A percentile compares a stretch with the other conserved stretches of the same genome.
These are phyloP conservation scores for Drosophila cognata DNA, from an alignment of 2,888 invertebrate genomes.

Conservation along the genomic window DNA sequence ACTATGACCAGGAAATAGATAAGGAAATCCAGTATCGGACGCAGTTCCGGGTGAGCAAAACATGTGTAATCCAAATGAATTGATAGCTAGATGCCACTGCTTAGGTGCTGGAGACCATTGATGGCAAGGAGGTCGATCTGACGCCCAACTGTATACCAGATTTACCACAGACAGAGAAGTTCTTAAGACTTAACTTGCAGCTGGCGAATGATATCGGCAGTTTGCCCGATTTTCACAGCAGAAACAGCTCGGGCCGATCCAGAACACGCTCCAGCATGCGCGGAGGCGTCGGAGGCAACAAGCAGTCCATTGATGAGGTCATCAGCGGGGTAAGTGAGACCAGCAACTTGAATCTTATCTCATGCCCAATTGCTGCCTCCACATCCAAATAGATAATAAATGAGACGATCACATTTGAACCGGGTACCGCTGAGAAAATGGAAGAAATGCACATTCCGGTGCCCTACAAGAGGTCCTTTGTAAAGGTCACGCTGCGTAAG, in stretches of 20 bases:
- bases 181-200: constrained; percentile 47
- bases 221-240: constrained; percentile 10
- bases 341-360: background rate
- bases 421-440: background rate
- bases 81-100: too few relatives aligned
- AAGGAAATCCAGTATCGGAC: constrained; percentile 44
- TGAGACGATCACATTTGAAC: constrained; percentile 45
- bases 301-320: constrained; percentile 75
- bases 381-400: constrained; percentile 36
- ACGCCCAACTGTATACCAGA: constrained; percentile 72
- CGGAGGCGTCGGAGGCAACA: constrained; percentile 62
- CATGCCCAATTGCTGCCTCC: background rate
- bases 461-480: constrained; percentile 83
- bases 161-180: constrained; percentile 25
- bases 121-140: constrained; percentile 57
- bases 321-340: constrained; percentile 57
- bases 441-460: background rate
- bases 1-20: constrained; percentile 46
- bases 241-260: constrained; percentile 7
- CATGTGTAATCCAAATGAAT: too few relatives aligned
- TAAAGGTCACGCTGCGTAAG: constrained; percentile 88
- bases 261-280: constrained; percentile 52
- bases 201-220: constrained; percentile 30
- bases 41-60: constrained; percentile 48
- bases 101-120: constrained; percentile 55